These are phyloP conservation scores for Pagetopsis macropterus DNA, from an alignment of 2,797 vertebrate genomes.

Conservation along the genomic window DNA sequence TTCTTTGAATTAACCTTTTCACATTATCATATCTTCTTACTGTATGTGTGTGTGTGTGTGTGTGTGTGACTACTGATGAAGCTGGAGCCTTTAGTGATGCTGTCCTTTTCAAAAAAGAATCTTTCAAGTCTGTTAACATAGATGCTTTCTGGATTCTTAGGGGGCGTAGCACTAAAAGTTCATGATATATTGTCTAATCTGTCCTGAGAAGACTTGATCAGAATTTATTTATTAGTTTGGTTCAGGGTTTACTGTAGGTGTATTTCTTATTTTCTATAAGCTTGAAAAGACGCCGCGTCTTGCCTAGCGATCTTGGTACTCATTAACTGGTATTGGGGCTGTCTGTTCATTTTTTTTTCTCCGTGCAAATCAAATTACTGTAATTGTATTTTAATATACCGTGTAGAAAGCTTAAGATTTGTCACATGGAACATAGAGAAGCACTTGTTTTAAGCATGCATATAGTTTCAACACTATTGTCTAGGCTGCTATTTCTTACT, in stretches of 20 bases:
- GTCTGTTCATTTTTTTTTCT: slow-evolving; percentile 69
- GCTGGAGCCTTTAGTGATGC: slow-evolving; percentile 50
- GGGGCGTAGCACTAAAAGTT: slow-evolving; percentile 76
- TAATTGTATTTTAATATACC: slow-evolving; percentile 77
- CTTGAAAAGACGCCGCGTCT: slow-evolving; percentile 65
- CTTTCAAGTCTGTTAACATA: slow-evolving; percentile 41
- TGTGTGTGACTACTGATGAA: slow-evolving; percentile 78
- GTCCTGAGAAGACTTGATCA: slow-evolving; percentile 90
- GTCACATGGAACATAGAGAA: slow-evolving; percentile 81
- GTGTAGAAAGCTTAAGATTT: slow-evolving; percentile 76
- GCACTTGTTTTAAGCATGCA: slow-evolving; percentile 87
- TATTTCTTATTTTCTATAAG: slow-evolving; percentile 70
- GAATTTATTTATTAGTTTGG: slow-evolving; percentile 88
- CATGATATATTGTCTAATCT: slow-evolving; percentile 79
- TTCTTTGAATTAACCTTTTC: slow-evolving; percentile 45
- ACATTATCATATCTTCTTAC: slow-evolving; percentile 44
- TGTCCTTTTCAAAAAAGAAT: slow-evolving; percentile 26
- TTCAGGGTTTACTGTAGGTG: slow-evolving; percentile 84
- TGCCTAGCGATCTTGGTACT: slow-evolving; percentile 78
- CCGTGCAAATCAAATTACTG: slow-evolving; percentile 82
- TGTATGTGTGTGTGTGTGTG: slow-evolving; percentile 49
- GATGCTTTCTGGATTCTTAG: slow-evolving; percentile 59
- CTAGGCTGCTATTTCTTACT: slow-evolving; percentile 90
- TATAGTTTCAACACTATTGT: slow-evolving; percentile 87
- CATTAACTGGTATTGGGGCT: slow-evolving; percentile 75